Evolutionary conservation across 2,797 vertebrate genomes (phyloP).

Genomic region (Hippocampus kuda): DNA sequence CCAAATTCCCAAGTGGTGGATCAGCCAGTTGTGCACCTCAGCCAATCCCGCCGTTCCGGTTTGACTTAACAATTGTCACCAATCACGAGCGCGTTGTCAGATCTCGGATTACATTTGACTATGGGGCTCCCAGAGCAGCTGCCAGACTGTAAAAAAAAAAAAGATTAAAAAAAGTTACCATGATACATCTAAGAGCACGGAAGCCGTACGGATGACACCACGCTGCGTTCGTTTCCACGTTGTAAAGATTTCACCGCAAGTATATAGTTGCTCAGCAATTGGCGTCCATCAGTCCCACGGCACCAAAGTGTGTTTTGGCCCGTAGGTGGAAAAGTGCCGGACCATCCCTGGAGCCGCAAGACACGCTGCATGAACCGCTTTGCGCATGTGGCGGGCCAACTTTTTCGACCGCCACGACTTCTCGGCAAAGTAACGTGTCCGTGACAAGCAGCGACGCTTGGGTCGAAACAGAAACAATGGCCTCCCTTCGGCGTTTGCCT

Average conservation of each 20-base stretch:
- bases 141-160: conserved; percentile 15
- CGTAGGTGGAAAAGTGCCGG: conserved; percentile 25
- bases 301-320: conserved; percentile 46
- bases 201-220: conserved; percentile 60
- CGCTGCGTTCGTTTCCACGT: conserved; percentile 56
- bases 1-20: not conserved
- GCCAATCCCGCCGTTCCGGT: not conserved
- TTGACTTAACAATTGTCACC: conserved; percentile 15
- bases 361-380: conserved; percentile 47
- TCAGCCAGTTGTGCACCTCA: not conserved
- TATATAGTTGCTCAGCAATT: conserved; percentile 60
- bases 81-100: not conserved
- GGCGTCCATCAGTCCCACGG: conserved; percentile 55
- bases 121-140: conserved; percentile 36
- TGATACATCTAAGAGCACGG: conserved; percentile 44
- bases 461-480: conserved; percentile 46
- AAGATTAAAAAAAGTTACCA: conserved; percentile 22
- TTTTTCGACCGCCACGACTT: conserved; percentile 44
- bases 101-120: conserved; percentile 1
- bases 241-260: conserved; percentile 65
- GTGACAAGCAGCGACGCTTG: conserved; percentile 47
- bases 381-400: conserved; percentile 41
- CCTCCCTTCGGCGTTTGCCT: conserved; percentile 46
- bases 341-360: conserved; percentile 43
- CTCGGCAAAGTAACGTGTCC: conserved; percentile 55